Percentiles rank a stretch among this genome's conserved stretches.
phyloP scores from a whole-genome alignment of 2,113 vertebrate genomes.

The Orycteropus afer region DNA sequence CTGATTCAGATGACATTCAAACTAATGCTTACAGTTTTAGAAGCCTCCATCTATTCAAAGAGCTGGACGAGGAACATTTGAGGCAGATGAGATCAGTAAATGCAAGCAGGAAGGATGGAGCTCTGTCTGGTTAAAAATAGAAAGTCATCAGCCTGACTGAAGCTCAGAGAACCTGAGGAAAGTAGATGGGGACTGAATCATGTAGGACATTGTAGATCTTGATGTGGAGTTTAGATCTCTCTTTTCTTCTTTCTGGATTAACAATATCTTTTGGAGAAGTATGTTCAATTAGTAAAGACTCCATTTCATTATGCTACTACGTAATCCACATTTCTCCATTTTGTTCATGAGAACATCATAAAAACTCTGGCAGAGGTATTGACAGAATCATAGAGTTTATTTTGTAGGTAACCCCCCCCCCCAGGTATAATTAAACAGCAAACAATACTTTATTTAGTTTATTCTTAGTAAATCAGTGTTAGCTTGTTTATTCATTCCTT shows the following conservation, averaged over 20 bases:
- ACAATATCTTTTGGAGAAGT: neutral
- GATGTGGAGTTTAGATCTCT: neutral
- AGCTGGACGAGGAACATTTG: neutral
- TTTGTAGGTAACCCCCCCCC: too few species aligned
- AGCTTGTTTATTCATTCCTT: neutral
- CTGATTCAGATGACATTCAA: neutral
- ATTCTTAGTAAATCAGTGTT: slow-evolving; percentile 4
- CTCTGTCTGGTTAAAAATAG: neutral
- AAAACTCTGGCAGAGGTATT: neutral
- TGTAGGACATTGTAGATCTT: neutral
- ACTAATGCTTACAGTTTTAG: neutral
- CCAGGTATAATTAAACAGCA: neutral
- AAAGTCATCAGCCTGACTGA: neutral
- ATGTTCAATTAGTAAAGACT: neutral
- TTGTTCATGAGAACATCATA: neutral
- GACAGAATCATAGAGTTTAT: neutral
- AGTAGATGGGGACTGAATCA: neutral
- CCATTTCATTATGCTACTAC: neutral
- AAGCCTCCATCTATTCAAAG: neutral
- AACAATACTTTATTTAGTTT: neutral
- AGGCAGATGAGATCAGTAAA: neutral
- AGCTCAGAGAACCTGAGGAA: neutral
- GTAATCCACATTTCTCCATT: neutral
- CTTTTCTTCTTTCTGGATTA: neutral
- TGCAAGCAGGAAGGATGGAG: neutral